phyloP scores from a whole-genome alignment of 2,888 invertebrate species.

The Serrognathus titanus region DNA sequence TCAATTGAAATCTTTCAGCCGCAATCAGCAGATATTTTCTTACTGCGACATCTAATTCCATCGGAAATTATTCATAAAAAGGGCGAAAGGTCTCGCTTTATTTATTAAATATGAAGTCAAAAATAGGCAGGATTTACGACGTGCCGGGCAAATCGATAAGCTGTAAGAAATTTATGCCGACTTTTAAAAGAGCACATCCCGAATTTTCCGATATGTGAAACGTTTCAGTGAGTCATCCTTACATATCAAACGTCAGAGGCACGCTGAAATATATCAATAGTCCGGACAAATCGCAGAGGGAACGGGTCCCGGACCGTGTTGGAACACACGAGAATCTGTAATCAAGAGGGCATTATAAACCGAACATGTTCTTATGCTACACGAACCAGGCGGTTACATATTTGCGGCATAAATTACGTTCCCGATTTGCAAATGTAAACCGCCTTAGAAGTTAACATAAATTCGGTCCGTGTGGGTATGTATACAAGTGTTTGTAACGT shows the following conservation, averaged over 20 bases:
- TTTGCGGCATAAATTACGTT: conserved; percentile 11
- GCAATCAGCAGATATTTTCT: conserved; percentile 26
- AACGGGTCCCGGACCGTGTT: neutral
- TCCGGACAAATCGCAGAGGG: conserved; percentile 13
- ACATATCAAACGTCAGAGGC: conserved; percentile 39
- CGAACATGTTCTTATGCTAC: conserved; percentile 15
- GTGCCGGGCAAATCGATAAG: conserved; percentile 22
- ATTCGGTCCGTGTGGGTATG: conserved; percentile 10
- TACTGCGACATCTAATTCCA: neutral
- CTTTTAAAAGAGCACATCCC: conserved; percentile 22
- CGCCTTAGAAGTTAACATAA: conserved; percentile 18
- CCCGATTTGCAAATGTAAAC: conserved; percentile 16
- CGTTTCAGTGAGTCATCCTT: conserved; percentile 36
- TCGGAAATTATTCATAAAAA: too few relatives aligned
- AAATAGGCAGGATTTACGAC: neutral
- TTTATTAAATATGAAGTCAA: too few relatives aligned
- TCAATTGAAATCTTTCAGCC: conserved; percentile 33
- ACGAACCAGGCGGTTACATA: conserved; percentile 15
- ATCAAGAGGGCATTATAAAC: conserved; percentile 18
- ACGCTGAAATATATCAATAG: conserved; percentile 38
- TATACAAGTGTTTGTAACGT: conserved; percentile 15
- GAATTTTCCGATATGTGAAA: conserved; percentile 19
- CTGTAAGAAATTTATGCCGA: conserved; percentile 27
- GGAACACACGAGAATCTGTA: conserved; percentile 13
- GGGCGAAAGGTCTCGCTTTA: too few relatives aligned